Base-by-base conservation (phyloP, 2,888 invertebrate genomes). In the Torymus texanus region DNA sequence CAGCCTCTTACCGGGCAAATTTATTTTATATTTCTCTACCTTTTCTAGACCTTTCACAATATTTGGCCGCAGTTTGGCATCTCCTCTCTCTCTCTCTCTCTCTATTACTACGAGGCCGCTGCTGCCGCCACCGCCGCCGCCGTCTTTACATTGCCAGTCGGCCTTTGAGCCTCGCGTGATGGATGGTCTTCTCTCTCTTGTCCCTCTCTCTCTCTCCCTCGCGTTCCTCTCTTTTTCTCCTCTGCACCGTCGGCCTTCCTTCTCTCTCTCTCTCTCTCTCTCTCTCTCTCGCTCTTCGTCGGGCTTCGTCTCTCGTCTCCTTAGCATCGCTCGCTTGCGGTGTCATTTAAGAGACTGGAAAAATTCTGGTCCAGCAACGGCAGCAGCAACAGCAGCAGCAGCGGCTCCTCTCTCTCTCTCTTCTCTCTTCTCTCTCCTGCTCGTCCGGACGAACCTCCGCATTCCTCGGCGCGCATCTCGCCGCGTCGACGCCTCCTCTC, bases 21-120 rank as follows among this genome's bases (percentile, higher is more conserved):
- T 88, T 88, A 88, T 89, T 88, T 87, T 85, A 87, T 87, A 88
- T 89, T 88, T 88, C 65, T 79, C 87, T 88, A 88, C 88, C 89
- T 89, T 89, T 90, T 90, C 89, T 89, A 87, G 89, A 90, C 89
- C 90, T 90, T 90, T 90, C 90, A 90, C 90, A 90, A 90, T 90
- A 90, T 90, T 90, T 89, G 88, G 88, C 84, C 85, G 87, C 86
- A 87, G 86, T 87, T 86, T 86, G 86, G 87, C 86, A 85, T 87
- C 83, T 84, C 82, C 80, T 80, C 41, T 41, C 41, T 41, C 8
- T 21, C 21, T 21, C 21, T 21, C 21, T 21, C 21, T 41, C 41
- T 41, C 41, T 41, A 41, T 8, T 41, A 41, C 41, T 16, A 74
- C 80, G 83, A 83, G 82, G 82, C 83, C 83, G 83, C 84, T 83